Base-by-base conservation (phyloP, 2,888 invertebrate genomes). In the Drosophila nr. fundita region DNA sequence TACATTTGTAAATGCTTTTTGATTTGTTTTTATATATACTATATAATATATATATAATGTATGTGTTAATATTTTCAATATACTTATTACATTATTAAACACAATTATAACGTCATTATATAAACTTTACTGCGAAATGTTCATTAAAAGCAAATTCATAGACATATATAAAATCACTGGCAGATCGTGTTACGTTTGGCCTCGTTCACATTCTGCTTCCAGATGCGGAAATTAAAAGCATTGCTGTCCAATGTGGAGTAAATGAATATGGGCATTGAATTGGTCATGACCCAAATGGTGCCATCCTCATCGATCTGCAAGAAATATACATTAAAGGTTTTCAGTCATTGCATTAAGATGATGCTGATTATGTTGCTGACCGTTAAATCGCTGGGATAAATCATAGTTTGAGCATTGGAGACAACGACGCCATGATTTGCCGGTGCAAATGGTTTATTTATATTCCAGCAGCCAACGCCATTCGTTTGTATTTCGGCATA, bases 381-480 rank as follows among this genome's bases (percentile, higher is more conserved):
- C 81, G 92, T 95, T 54, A 96, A 90, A 87, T 96, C 96, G 83
- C 95, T 95, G 1, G 97, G 97, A 90, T 97, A 97, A 63, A 96
- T 95, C 93, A 97, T 94, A 13, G 93, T 94, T 6, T 92, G 86
- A 11, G 93, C 93, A 86, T 97, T 94, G 58, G 94, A 94, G 0
- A 95, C 95, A 0, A 96, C 93, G 0, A 95, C 91, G 0, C 93
- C 95, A 29, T 95, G 93, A 64, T 94, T 95, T 0, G 91, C 91
- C 92, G 10, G 92, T 92, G 50, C 96, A 94, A 0, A 45, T 45
- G 83, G 76, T 5, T 76, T 76, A 3, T 64, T 93, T 0, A 94
- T 94, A 82, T 96, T 96, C 97, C 97, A 97, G 87, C 97, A 97
- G 0, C 96, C 95, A 0, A 97, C 91, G 0, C 96, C 96, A 84